Evolutionary conservation across 2,888 invertebrate genomes (phyloP), one percentile per base, ranked within the genome.

Genomic region (Ormyrus rosae): DNA sequence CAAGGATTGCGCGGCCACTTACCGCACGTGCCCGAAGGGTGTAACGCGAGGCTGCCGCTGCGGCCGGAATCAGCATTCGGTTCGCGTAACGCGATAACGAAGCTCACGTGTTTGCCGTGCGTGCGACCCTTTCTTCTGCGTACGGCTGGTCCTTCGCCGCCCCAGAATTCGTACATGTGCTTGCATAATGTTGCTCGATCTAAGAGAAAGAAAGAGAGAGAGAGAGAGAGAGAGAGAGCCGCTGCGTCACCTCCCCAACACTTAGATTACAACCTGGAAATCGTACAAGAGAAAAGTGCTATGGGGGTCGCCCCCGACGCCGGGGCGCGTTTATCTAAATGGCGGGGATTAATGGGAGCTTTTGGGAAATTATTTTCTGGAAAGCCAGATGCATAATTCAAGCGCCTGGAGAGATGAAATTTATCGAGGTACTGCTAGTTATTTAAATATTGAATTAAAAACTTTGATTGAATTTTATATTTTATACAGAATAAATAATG

Each of bases 121-220:
- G 34, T 9, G 60, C 60, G 51, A 19, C 45, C 65, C 53, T 48
- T 63, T 58, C 50, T 53, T 53, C 6, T 50, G 55, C 46, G 51
- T 5, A 5, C n/a, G n/a, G 55, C 53, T 9, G 19, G 51, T 68
- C 34, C 34, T 34, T 34, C 34, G 34, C 48, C 10, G 65, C 64
- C 64, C 64, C 51, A 63, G 80, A 81, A 82, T 76, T 77, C 78
- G 74, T 77, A 77, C 81, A 71, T 80, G 83, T 68, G 81, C 74
- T 51, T 34, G 81, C 78, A 78, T 83, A 81, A 80, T 80, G 71
- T 83, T 75, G 5, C n/a, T n/a, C 79, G 53, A 76, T 79, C 58
- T 60, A 34, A 34, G 34, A 34, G 34, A 34, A 2, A 13, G 13
- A 13, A 13, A 13, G 13, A 13, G 0, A 13, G 13, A 34, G 34